Conservation (phyloP, 2,113 vertebrate genomes). For the Zapornia atra region DNA sequence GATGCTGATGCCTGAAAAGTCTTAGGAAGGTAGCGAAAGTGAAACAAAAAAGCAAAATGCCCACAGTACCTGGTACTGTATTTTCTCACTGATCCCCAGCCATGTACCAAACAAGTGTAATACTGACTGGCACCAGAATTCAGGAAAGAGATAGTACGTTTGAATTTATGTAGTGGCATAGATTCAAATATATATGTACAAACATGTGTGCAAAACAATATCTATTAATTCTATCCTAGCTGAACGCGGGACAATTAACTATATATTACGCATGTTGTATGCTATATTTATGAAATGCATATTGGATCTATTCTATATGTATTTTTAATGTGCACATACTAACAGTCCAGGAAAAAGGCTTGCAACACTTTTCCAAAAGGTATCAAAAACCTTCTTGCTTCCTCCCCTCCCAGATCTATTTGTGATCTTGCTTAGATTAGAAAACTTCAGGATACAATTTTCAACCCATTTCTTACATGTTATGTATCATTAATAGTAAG, state of each 20-base stretch:
- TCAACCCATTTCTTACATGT: background rate
- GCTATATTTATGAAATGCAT: background rate
- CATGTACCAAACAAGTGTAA: constrained; percentile 10
- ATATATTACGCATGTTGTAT: rapidly evolving
- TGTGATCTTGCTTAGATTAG: background rate
- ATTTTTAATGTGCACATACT: background rate
- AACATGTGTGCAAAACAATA: background rate
- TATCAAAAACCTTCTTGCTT: background rate
- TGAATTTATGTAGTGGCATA: background rate
- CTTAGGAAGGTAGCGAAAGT: background rate
- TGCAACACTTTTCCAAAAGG: background rate
- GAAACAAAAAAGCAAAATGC: background rate
- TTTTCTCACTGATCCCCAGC: constrained; percentile 13
- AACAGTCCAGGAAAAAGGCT: background rate
- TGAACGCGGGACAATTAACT: background rate
- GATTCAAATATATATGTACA: background rate
- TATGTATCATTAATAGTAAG: background rate
- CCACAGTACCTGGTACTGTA: background rate
- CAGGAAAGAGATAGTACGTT: background rate
- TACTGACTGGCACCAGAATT: background rate
- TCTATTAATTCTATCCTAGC: background rate
- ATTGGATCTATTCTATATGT: background rate
- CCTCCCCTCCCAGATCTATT: background rate
- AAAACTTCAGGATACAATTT: background rate
- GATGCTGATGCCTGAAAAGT: constrained; percentile 50